phyloP scores from a whole-genome alignment of 2,113 vertebrate genomes.

The Plectropomus leopardus region DNA sequence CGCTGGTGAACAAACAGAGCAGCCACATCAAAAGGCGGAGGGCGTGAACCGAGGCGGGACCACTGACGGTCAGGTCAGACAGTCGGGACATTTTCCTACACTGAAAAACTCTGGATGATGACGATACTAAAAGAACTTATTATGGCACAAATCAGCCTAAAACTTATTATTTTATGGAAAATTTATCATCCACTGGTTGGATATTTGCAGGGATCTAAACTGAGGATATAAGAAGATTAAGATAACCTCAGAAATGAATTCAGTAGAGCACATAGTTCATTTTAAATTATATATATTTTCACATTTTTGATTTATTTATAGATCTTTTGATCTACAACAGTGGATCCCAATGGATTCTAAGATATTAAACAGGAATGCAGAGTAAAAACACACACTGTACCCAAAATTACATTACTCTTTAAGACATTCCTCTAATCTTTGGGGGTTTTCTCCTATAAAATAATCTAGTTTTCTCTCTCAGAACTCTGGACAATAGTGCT shows the following conservation, averaged over 20 bases:
- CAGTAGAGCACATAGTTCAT: neutral
- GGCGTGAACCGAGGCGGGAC: conserved; percentile 47
- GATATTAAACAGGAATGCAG: neutral
- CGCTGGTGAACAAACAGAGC: conserved; percentile 83
- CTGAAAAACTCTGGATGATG: conserved; percentile 24
- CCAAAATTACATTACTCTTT: neutral
- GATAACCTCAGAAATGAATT: neutral
- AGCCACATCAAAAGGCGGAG: conserved; percentile 73
- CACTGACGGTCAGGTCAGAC: conserved; percentile 61
- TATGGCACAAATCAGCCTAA: neutral
- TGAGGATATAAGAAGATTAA: neutral
- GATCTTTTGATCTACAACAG: neutral
- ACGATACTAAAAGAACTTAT: neutral
- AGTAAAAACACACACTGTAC: neutral
- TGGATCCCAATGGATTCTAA: neutral
- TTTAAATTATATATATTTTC: neutral
- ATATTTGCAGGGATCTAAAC: neutral
- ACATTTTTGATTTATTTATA: neutral
- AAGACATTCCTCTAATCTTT: neutral
- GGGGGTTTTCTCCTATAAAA: neutral
- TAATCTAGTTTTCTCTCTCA: neutral
- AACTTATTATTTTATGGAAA: neutral
- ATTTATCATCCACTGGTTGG: neutral
- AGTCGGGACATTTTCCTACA: conserved; percentile 41
- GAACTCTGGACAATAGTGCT: no score